A percentile compares a stretch with the other conserved stretches of the same genome.
Evolutionary conservation across 2,797 vertebrate species (phyloP).

Genomic region (Morus bassanus): DNA sequence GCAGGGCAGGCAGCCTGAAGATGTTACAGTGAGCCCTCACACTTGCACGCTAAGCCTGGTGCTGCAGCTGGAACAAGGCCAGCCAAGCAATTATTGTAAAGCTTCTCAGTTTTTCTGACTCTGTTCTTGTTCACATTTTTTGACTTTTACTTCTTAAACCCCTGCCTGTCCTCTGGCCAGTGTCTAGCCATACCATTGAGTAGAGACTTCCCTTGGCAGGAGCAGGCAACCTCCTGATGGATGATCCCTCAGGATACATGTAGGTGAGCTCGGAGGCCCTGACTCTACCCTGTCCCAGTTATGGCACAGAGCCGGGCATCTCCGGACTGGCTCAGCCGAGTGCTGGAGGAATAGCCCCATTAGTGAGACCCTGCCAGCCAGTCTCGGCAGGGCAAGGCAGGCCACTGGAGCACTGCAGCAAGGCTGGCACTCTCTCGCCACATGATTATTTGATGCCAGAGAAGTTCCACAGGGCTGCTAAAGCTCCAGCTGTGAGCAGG

Average conservation of each 20-base stretch:
- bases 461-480: neutral
- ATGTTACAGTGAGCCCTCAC: neutral
- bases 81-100: neutral
- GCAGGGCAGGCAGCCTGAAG: neutral
- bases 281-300: neutral
- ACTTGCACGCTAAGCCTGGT: fast-evolving
- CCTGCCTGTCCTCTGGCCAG: neutral
- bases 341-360: neutral
- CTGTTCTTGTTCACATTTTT: neutral
- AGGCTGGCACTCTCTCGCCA: neutral
- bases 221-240: neutral
- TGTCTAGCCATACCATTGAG: neutral
- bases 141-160: neutral
- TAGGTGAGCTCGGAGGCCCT: neutral
- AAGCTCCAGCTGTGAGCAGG: neutral
- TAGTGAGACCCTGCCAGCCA: neutral
- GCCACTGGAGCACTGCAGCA: neutral
- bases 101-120: neutral
- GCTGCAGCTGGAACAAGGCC: neutral
- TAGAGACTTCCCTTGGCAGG: neutral
- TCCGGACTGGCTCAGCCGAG: neutral
- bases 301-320: neutral
- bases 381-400: neutral
- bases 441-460: neutral
- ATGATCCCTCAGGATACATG: neutral